Evolutionary conservation across 2,888 invertebrate genomes (phyloP), one percentile per base, ranked within the genome.

Genomic region (Apocheima hispidaria): DNA sequence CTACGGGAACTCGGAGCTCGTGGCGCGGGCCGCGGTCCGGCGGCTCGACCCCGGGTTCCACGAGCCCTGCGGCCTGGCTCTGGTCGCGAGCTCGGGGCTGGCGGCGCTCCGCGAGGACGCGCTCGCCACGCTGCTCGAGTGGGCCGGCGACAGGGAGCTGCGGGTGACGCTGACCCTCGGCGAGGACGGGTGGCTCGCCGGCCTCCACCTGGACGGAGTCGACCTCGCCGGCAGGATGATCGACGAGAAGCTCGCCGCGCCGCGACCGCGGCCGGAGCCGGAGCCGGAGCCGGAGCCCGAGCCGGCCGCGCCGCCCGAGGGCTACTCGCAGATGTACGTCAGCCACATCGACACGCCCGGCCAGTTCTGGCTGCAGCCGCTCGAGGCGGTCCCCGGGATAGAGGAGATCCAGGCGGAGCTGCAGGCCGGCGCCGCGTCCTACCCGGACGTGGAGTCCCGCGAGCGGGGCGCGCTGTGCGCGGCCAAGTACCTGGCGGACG

Each of bases 401-500:
- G 90, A 93, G 2, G 89, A 92, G 36, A 88, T 96, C 0, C 96
- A 96, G 73, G 93, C 93, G 0, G 93, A 94, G 72, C 83, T 97
- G 1, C 96, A 96, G 81, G 91, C 93, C 20, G 89, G 93, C 7
- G 93, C 94, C 0, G 79, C 83, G 0, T 81, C 84, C 0, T 93
- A 94, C 78, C 79, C 93, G 0, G 92, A 94, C 35, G 81, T 96
- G 9, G 93, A 93, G 57, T 94, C 83, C 54, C 92, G 94, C 1
- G 94, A 94, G 44, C 89, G 94, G 57, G 95, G 95, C 6, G 93
- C 94, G 0, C 76, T 95, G 0, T 97, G 96, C 72, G 93, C 95
- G 48, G 98, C 98, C 0, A 95, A 96, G 75, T 98, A 97, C 82
- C 94, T 95, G 0, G 95, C 95, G 1, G 98, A 99, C 79, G 95